phyloP scores from a whole-genome alignment of 1,140 invertebrate genomes.

The Phortica variegata region DNA sequence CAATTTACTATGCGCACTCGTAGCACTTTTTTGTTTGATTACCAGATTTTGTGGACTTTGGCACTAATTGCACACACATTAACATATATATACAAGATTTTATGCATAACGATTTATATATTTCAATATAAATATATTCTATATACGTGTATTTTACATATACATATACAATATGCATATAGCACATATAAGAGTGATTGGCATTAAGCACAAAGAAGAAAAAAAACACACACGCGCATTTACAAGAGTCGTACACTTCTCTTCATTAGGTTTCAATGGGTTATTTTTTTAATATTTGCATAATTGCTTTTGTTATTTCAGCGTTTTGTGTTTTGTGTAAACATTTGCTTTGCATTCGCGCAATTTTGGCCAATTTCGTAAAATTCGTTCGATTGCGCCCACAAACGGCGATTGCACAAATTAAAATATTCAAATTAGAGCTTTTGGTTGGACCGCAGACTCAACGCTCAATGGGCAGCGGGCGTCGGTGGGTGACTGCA shows the following conservation, averaged over 20 bases:
- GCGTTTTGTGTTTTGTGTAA: slow-evolving; percentile 25
- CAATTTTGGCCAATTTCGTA: slow-evolving; percentile 37
- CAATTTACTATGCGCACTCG: slow-evolving; percentile 27
- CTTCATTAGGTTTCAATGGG: no score
- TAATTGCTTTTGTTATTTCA: slow-evolving; percentile 41
- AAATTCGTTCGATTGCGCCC: slow-evolving; percentile 19
- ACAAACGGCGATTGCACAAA: slow-evolving; percentile 1
- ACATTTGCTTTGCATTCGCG: slow-evolving; percentile 26
- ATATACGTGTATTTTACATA: no score
- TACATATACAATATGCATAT: no score
- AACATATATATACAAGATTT: not conserved
- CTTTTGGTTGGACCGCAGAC: slow-evolving; percentile 21
- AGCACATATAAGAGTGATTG: no score
- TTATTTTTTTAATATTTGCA: slow-evolving; percentile 42
- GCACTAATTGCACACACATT: slow-evolving; percentile 24
- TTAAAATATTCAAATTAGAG: slow-evolving; percentile 39
- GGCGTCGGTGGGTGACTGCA: not conserved
- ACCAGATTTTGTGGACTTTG: slow-evolving; percentile 40
- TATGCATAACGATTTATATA: not conserved
- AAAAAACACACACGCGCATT: no score
- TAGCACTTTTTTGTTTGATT: slow-evolving; percentile 32
- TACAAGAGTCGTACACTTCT: no score
- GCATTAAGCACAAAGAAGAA: no score
- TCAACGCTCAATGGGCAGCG: slow-evolving; percentile 24
- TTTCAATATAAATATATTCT: no score